A percentile compares a stretch with the other conserved stretches of the same genome.
These are phyloP conservation scores for Tachyglossus aculeatus DNA, from an alignment of 2,797 vertebrate species.

Conservation along the genomic window DNA sequence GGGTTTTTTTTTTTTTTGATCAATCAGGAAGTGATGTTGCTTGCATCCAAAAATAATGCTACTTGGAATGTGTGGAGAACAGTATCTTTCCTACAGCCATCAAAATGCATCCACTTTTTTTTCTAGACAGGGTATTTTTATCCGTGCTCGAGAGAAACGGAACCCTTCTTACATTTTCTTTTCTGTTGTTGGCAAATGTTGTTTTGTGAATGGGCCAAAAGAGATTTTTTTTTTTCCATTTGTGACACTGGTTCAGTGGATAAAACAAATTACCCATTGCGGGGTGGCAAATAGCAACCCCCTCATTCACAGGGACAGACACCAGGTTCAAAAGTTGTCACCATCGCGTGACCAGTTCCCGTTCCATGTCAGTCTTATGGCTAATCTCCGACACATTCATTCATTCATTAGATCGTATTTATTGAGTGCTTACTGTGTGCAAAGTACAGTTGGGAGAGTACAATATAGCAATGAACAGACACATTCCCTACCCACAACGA, in stretches of 20 bases:
- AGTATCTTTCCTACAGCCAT: background rate
- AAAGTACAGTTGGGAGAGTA: no score
- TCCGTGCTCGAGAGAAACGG: background rate
- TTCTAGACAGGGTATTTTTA: background rate
- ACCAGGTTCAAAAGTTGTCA: background rate
- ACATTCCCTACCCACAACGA: no score
- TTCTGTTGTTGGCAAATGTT: no score
- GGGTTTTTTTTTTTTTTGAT: constrained; percentile 39
- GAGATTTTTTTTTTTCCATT: background rate
- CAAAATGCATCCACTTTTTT: background rate
- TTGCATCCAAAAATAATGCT: constrained; percentile 40
- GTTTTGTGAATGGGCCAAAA: background rate
- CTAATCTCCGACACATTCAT: no score
- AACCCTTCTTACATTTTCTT: background rate
- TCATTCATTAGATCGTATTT: no score
- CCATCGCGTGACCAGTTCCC: no score
- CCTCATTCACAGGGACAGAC: background rate
- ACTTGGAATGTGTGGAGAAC: constrained; percentile 29
- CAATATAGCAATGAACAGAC: no score
- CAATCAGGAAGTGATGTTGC: constrained; percentile 53
- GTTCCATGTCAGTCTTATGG: no score
- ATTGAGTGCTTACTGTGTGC: no score
- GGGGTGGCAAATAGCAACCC: background rate
- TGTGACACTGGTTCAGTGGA: background rate
- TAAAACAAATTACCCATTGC: background rate